Conservation (phyloP, 2,888 invertebrate genomes). For the Branchellion lobata region DNA sequence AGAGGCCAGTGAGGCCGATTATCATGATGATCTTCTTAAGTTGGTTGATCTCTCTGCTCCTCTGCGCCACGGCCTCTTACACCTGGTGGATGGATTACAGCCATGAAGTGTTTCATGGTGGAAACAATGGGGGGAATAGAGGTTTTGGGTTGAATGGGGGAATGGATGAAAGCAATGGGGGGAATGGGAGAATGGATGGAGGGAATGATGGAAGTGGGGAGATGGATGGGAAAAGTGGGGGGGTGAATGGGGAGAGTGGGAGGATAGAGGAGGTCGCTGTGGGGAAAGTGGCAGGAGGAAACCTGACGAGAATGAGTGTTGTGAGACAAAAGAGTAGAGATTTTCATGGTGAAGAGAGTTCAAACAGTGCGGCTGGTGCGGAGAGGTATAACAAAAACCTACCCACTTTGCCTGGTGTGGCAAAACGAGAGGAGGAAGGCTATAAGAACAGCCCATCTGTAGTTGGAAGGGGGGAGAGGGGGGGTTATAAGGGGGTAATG, state of each 20-base stretch:
- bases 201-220: not conserved
- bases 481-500: too few species aligned
- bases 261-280: too few species aligned
- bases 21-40: constrained; percentile 85
- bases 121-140: not conserved
- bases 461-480: too few species aligned
- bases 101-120: not conserved
- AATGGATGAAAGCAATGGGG: not conserved
- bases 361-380: too few species aligned
- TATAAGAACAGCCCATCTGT: too few species aligned
- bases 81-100: constrained; percentile 38
- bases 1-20: constrained; percentile 75
- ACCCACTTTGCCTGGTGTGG: too few species aligned
- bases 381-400: too few species aligned
- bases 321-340: too few species aligned
- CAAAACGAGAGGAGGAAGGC: too few species aligned
- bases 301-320: too few species aligned
- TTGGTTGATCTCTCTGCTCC: constrained; percentile 87
- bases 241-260: not conserved
- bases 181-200: not conserved
- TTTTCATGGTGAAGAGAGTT: too few species aligned
- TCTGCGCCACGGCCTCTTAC: constrained; percentile 86
- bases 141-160: not conserved
- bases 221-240: not conserved
- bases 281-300: too few species aligned